A percentile compares a stretch with the other conserved stretches of the same genome.
Evolutionary conservation across 92 coral and sea anemone genomes (phyloP).

Genomic region (Palythoa caribaeorum): DNA sequence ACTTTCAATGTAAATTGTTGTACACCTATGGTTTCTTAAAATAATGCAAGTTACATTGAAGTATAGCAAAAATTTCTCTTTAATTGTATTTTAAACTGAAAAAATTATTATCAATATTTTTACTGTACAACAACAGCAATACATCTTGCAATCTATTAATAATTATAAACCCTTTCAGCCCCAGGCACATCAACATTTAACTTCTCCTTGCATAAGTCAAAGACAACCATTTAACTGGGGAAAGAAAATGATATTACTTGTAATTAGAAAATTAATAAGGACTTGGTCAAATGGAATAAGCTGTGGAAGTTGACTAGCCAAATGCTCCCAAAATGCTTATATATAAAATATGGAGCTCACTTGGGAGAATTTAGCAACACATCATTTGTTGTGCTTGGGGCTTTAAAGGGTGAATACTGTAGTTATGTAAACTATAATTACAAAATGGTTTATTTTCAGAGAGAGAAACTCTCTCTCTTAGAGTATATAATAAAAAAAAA

Average conservation of each 20-base stretch:
- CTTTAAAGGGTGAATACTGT: neutral
- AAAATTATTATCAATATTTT: neutral
- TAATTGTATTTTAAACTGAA: neutral
- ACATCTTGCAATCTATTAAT: neutral
- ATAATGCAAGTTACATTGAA: neutral
- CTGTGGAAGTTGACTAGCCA: too few relatives aligned
- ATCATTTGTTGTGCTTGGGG: neutral
- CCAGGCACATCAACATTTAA: conserved; percentile 1
- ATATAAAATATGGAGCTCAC: too few relatives aligned
- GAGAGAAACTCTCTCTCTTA: too few relatives aligned
- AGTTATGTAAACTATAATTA: too few relatives aligned
- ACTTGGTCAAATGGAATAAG: neutral
- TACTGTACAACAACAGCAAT: neutral
- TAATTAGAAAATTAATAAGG: neutral
- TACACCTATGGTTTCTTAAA: neutral
- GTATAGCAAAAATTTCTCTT: neutral
- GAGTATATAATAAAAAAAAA: too few relatives aligned
- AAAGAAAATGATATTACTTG: neutral
- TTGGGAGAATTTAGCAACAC: too few relatives aligned
- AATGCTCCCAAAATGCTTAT: too few relatives aligned
- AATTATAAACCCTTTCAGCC: conserved; percentile 4
- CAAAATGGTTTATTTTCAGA: too few relatives aligned
- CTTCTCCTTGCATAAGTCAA: too few relatives aligned
- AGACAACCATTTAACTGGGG: neutral
- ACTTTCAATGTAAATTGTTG: neutral